phyloP scores from a whole-genome alignment of 53 echinoderm and acorn worm species.

The Astropecten irregularis region DNA sequence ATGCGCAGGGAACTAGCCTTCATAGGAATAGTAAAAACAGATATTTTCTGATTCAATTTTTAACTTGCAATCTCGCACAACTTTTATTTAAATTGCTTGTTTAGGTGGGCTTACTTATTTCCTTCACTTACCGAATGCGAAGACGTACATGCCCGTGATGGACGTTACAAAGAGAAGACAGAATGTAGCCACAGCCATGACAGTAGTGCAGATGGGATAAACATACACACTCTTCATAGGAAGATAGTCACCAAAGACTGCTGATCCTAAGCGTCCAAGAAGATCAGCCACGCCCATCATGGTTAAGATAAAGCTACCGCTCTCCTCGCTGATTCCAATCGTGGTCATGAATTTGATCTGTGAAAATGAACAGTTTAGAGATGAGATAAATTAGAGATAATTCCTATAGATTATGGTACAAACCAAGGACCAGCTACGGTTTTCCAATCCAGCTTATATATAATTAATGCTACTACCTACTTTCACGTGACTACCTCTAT shows the following conservation, averaged over 20 bases:
- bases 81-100: too few relatives aligned
- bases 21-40: too few relatives aligned
- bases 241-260: slow-evolving; percentile 84
- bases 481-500: too few relatives aligned
- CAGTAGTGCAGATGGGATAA: slow-evolving; percentile 74
- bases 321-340: slow-evolving; percentile 71
- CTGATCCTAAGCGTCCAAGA: slow-evolving; percentile 67
- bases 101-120: too few relatives aligned
- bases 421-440: too few relatives aligned
- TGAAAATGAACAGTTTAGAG: slow-evolving; percentile 17
- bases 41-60: too few relatives aligned
- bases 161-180: slow-evolving; percentile 63
- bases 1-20: too few relatives aligned
- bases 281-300: slow-evolving; percentile 85
- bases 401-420: too few relatives aligned
- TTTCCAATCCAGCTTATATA: too few relatives aligned
- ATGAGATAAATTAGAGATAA: too few relatives aligned
- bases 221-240: slow-evolving; percentile 80
- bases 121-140: slow-evolving; percentile 83
- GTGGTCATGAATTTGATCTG: slow-evolving; percentile 99
- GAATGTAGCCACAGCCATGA: slow-evolving; percentile 72
- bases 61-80: too few relatives aligned
- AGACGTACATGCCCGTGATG: slow-evolving; percentile 80
- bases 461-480: too few relatives aligned
- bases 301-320: slow-evolving; percentile 76